These are phyloP conservation scores for Limnothrissa miodon DNA, from an alignment of 2,113 vertebrate genomes.

Conservation along the genomic window DNA sequence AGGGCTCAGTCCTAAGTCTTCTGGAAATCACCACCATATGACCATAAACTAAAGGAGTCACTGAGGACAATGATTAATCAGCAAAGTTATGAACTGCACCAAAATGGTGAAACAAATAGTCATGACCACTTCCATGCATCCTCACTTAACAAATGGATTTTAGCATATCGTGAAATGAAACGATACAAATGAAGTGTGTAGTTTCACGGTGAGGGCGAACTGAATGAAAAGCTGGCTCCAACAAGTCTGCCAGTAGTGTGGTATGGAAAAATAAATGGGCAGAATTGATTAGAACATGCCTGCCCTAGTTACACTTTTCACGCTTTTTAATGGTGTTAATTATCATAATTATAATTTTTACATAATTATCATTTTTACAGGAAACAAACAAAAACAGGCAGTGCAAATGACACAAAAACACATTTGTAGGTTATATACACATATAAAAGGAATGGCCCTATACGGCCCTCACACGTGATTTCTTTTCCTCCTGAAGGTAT, in stretches of 20 bases:
- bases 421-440: not conserved
- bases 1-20: not conserved
- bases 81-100: not conserved
- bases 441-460: not conserved
- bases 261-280: not conserved
- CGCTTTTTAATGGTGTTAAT: not conserved
- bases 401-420: not conserved
- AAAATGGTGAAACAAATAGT: not conserved
- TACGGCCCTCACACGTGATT: not conserved
- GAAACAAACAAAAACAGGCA: not conserved
- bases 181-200: not conserved
- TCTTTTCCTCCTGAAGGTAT: no score
- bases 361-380: not conserved
- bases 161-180: conserved; percentile 6
- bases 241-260: not conserved
- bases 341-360: not conserved
- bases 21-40: conserved; percentile 4
- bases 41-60: not conserved
- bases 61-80: not conserved
- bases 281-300: not conserved
- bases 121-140: not conserved
- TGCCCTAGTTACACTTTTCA: not conserved
- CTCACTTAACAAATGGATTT: not conserved
- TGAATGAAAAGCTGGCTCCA: not conserved
- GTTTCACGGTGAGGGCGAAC: not conserved